These are phyloP conservation scores for Brachylomia viminalis DNA, from an alignment of 2,888 invertebrate species.

Conservation along the genomic window DNA sequence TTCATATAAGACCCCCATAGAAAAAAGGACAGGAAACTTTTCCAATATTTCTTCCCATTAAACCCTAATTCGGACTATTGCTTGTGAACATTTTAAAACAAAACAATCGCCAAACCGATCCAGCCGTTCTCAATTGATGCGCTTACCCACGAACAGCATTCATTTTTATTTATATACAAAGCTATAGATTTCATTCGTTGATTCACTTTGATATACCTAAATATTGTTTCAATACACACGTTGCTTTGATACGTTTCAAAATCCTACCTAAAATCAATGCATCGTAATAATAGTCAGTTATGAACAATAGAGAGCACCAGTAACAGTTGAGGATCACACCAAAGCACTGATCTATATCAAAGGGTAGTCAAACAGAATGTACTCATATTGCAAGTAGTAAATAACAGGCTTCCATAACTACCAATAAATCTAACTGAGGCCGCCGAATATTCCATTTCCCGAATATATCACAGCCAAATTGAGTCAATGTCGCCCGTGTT, in stretches of 20 bases:
- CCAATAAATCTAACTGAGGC: conserved; percentile 60
- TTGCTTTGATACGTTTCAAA: background rate
- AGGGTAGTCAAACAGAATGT: conserved; percentile 51
- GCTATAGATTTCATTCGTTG: background rate
- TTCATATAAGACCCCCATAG: too few species aligned
- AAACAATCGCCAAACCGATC: too few species aligned
- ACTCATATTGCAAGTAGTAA: conserved; percentile 60
- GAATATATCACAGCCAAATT: conserved; percentile 59
- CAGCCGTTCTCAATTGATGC: too few species aligned
- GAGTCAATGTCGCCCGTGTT: conserved; percentile 60
- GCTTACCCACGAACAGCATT: too few species aligned
- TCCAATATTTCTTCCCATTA: too few species aligned
- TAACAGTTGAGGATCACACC: conserved; percentile 24
- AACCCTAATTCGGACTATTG: too few species aligned
- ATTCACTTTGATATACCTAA: background rate
- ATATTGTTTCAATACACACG: background rate
- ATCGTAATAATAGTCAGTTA: background rate
- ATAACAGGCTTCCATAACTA: conserved; percentile 55
- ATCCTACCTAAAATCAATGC: background rate
- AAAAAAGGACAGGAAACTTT: too few species aligned
- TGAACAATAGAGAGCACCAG: conserved; percentile 23
- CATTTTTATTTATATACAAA: too few species aligned
- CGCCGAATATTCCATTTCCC: conserved; percentile 59
- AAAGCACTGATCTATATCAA: conserved; percentile 50
- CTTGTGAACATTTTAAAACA: too few species aligned